A percentile compares a stretch with the other conserved stretches of the same genome.
These are phyloP conservation scores for Lepidurus packardi DNA, from an alignment of 1,140 invertebrate species.

Conservation along the genomic window DNA sequence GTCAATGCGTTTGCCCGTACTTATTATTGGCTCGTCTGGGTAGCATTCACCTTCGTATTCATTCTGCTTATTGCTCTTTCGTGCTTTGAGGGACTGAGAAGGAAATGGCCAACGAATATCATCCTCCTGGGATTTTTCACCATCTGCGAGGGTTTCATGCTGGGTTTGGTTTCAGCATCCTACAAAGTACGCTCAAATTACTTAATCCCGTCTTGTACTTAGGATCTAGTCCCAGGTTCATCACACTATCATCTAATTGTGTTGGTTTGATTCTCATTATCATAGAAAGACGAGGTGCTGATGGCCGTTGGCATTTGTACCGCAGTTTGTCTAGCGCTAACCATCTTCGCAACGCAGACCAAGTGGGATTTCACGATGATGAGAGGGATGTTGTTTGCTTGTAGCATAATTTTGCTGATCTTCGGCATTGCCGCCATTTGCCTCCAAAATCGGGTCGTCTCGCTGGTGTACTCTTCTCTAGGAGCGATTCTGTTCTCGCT, in stretches of 20 bases:
- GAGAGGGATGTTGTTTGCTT: slow-evolving; percentile 49
- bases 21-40: slow-evolving; percentile 40
- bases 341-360: slow-evolving; percentile 51
- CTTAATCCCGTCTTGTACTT: slow-evolving; percentile 23
- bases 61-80: slow-evolving; percentile 47
- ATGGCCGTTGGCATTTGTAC: slow-evolving; percentile 47
- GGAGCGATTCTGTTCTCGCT: slow-evolving; percentile 51
- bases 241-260: neutral
- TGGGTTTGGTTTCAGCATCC: slow-evolving; percentile 53
- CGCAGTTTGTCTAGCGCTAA: slow-evolving; percentile 49
- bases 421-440: slow-evolving; percentile 51
- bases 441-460: slow-evolving; percentile 41
- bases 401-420: slow-evolving; percentile 47
- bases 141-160: slow-evolving; percentile 66
- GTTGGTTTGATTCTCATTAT: neutral
- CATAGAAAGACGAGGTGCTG: slow-evolving; percentile 42
- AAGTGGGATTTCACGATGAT: slow-evolving; percentile 49
- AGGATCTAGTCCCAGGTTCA: slow-evolving; percentile 24
- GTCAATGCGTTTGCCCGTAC: slow-evolving; percentile 40
- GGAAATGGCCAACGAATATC: slow-evolving; percentile 49
- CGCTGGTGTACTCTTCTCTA: slow-evolving; percentile 47
- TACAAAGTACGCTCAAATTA: slow-evolving; percentile 28
- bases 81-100: slow-evolving; percentile 49
- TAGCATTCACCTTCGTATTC: slow-evolving; percentile 43
- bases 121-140: slow-evolving; percentile 49